Conservation (phyloP, 1,140 invertebrate genomes). For the Ditylenchus dipsaci region DNA sequence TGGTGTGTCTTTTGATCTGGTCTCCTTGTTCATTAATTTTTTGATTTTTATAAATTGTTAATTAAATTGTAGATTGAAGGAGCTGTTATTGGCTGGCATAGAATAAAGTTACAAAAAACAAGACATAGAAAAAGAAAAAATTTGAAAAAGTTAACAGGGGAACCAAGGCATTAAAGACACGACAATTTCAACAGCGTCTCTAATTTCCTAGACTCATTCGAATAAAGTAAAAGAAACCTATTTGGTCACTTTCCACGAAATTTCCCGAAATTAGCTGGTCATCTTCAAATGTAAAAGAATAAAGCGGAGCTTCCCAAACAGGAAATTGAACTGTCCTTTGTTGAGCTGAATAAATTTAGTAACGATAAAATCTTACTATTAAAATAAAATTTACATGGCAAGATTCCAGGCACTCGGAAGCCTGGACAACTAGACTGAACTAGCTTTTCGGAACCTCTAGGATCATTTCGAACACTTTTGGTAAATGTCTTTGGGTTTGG, state of each 20-base stretch:
- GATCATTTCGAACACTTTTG: conserved; percentile 5
- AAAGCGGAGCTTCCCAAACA: conserved; percentile 23
- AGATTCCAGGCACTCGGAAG: conserved; percentile 4
- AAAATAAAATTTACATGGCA: conserved; percentile 12
- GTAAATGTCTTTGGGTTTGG: conserved; percentile 9
- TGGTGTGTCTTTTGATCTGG: too few species aligned
- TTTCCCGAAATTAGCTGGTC: background rate
- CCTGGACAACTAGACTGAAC: conserved; percentile 6
- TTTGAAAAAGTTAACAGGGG: too few species aligned
- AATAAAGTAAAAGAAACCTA: too few species aligned
- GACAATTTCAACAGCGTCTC: too few species aligned
- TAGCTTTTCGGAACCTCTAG: conserved; percentile 3
- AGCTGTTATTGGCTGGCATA: too few species aligned
- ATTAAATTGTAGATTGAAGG: too few species aligned
- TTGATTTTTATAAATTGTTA: too few species aligned
- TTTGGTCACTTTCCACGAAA: background rate
- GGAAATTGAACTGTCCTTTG: conserved; percentile 29
- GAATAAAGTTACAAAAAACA: too few species aligned
- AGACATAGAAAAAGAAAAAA: too few species aligned
- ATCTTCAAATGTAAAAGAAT: conserved; percentile 5
- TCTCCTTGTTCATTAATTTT: too few species aligned
- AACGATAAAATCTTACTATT: background rate
- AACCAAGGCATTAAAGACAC: too few species aligned
- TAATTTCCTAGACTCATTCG: too few species aligned
- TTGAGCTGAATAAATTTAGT: conserved; percentile 9